phyloP scores from a whole-genome alignment of 2,113 vertebrate species.

The Otis tarda region DNA sequence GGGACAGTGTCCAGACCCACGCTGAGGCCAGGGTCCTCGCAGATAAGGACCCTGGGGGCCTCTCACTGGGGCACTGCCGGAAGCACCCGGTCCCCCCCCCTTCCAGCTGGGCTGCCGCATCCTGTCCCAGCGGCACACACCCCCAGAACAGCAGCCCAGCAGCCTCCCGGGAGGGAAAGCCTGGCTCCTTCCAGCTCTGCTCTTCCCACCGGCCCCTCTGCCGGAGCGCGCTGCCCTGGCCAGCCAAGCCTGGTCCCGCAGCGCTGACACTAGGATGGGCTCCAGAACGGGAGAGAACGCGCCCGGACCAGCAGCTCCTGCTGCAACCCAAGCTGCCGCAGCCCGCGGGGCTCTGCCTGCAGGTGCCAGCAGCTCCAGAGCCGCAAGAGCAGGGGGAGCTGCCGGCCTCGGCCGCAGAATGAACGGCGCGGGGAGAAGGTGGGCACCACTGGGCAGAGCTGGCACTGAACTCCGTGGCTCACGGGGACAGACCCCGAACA shows the following conservation, averaged over 20 bases:
- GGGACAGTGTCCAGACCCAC: neutral
- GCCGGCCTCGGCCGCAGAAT: neutral
- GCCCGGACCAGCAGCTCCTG: neutral
- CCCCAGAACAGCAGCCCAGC: neutral
- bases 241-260: rapidly evolving
- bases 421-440: rapidly evolving
- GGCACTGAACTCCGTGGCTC: neutral
- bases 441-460: rapidly evolving
- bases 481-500: neutral
- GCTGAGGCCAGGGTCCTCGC: neutral
- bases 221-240: rapidly evolving
- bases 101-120: neutral
- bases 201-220: neutral
- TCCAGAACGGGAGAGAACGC: neutral
- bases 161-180: neutral
- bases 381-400: neutral
- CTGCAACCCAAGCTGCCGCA: neutral
- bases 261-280: neutral
- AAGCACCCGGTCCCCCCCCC: neutral
- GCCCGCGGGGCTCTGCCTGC: neutral
- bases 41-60: neutral
- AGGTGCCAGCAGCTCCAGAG: neutral
- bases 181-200: neutral
- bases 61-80: neutral
- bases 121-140: neutral